These are phyloP conservation scores for Eustalomyia histrio DNA, from an alignment of 2,888 invertebrate genomes.

Conservation along the genomic window DNA sequence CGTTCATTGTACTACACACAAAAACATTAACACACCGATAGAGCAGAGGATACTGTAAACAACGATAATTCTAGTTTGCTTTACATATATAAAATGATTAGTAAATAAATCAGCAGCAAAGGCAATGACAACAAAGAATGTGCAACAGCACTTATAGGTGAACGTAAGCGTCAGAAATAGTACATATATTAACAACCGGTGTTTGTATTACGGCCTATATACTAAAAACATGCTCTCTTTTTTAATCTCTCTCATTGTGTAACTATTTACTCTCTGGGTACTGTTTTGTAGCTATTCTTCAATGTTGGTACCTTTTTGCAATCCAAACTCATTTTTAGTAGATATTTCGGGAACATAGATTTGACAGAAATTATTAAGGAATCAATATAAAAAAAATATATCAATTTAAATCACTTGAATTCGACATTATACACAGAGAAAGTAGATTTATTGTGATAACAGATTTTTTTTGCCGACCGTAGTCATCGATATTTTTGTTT, in stretches of 20 bases:
- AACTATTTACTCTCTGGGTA: conserved; percentile 10
- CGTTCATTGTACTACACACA: conserved; percentile 61
- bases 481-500: no score
- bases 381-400: no score
- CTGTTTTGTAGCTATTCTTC: neutral
- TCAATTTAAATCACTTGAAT: no score
- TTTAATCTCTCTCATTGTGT: neutral
- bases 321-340: no score
- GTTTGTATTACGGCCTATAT: conserved; percentile 50
- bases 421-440: no score
- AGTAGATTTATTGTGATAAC: no score
- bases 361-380: no score
- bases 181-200: conserved; percentile 54
- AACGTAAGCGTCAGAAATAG: conserved; percentile 8
- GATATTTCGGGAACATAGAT: no score
- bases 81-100: conserved; percentile 14
- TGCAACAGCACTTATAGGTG: conserved; percentile 27
- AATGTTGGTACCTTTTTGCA: no score
- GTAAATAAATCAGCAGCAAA: conserved; percentile 32
- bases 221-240: conserved; percentile 21
- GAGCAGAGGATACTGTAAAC: conserved; percentile 17
- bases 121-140: neutral
- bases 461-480: no score
- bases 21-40: conserved; percentile 5
- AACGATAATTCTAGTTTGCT: conserved; percentile 4